phyloP scores from a whole-genome alignment of 2,888 invertebrate species.

The Spisula subtruncata region DNA sequence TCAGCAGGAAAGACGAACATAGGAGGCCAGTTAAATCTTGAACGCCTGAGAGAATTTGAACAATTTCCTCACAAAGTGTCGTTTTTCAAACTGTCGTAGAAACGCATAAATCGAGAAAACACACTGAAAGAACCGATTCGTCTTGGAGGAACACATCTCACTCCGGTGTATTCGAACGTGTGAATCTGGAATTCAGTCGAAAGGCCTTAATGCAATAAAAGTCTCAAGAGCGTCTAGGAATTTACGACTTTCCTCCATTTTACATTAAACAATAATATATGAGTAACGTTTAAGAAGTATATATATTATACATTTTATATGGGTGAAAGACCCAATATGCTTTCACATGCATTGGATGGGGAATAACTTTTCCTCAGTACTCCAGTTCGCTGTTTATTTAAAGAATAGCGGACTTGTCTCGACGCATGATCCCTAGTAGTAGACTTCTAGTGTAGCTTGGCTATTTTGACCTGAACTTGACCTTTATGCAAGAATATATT shows the following conservation, averaged over 20 bases:
- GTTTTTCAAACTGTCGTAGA: conserved; percentile 15
- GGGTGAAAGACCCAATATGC: too few relatives aligned
- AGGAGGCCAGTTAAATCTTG: neutral
- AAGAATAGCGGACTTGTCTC: too few relatives aligned
- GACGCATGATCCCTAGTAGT: too few relatives aligned
- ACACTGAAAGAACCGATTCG: conserved; percentile 15
- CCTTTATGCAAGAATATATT: too few relatives aligned
- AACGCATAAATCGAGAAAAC: neutral
- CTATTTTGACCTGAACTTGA: too few relatives aligned
- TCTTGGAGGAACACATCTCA: neutral
- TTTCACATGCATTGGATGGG: too few relatives aligned
- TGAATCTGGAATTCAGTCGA: neutral
- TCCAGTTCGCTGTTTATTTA: too few relatives aligned
- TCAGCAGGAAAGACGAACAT: neutral
- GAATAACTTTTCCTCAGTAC: neutral
- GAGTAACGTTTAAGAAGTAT: too few relatives aligned
- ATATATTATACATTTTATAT: too few relatives aligned
- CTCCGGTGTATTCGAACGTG: neutral
- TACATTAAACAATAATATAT: neutral
- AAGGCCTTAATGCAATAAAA: neutral
- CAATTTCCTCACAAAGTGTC: conserved; percentile 9
- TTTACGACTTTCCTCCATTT: neutral
- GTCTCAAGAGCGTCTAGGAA: neutral
- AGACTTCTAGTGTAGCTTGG: too few relatives aligned
- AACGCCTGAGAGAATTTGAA: conserved; percentile 18